A percentile compares a stretch with the other conserved stretches of the same genome.
Conservation (phyloP, 2,113 vertebrate genomes). For the Cariama cristata region DNA sequence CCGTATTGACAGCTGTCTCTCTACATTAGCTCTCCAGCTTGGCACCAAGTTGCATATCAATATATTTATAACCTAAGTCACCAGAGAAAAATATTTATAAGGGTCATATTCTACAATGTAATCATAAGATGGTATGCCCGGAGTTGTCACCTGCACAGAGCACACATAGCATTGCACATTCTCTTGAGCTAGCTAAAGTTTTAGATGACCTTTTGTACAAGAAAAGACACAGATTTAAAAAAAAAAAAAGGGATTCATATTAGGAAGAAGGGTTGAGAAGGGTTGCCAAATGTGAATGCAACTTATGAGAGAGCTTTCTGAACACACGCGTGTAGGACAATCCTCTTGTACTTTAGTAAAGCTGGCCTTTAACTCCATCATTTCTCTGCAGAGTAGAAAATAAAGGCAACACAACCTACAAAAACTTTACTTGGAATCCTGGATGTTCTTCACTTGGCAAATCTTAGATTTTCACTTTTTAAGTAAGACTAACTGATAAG, state of each 20-base stretch:
- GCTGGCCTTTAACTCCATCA: neutral
- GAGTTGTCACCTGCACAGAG: neutral
- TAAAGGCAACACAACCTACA: neutral
- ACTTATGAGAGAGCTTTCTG: neutral
- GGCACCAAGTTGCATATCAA: neutral
- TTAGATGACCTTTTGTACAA: neutral
- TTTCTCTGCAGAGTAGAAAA: neutral
- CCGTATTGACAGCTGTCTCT: neutral
- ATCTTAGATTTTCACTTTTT: neutral
- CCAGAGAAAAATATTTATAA: neutral
- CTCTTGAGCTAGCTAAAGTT: neutral
- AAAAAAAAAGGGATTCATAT: neutral
- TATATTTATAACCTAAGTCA: neutral
- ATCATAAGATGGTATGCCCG: neutral
- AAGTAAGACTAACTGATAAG: neutral
- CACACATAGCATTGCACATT: fast-evolving
- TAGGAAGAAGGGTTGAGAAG: neutral
- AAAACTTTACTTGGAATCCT: neutral
- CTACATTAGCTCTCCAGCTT: neutral
- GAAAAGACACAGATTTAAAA: neutral
- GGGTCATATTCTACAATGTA: neutral
- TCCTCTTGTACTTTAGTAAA: neutral
- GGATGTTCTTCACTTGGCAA: neutral
- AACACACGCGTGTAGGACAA: neutral
- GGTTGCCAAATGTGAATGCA: neutral